Evolutionary conservation across 2,113 vertebrate genomes (phyloP).

Genomic region (Caretta caretta): DNA sequence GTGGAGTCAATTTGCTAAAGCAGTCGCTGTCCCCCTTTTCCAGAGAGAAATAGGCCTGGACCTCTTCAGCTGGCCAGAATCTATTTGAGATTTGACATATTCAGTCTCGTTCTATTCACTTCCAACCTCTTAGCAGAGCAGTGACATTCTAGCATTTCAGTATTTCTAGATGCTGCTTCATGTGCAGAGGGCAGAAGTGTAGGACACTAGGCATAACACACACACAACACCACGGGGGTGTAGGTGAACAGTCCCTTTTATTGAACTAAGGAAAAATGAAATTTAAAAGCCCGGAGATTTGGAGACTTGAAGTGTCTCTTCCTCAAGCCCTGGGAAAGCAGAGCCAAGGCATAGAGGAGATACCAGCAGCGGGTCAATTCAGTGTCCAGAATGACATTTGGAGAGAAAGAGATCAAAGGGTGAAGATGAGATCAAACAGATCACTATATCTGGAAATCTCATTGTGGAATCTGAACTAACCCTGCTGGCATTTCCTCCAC

Average conservation of each 20-base stretch:
- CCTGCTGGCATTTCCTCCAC: slow-evolving; percentile 22
- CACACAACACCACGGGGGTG: neutral
- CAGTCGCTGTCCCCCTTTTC: neutral
- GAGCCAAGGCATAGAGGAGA: neutral
- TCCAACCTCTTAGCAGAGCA: neutral
- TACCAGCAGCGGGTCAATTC: neutral
- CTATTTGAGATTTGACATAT: neutral
- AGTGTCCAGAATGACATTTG: neutral
- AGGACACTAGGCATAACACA: neutral
- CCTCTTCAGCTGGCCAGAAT: neutral
- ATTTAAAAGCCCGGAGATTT: neutral
- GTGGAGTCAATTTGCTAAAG: too few relatives aligned
- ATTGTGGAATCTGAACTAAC: slow-evolving; percentile 12
- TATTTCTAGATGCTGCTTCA: neutral
- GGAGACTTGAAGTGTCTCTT: neutral
- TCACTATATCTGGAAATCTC: neutral
- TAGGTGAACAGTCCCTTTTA: neutral
- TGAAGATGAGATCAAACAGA: neutral
- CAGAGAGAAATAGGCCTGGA: neutral
- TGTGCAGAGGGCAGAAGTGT: neutral
- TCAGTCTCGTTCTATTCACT: neutral
- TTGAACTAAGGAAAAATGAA: neutral
- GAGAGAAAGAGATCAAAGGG: neutral
- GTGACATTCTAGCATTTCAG: neutral
- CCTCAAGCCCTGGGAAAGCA: neutral